A percentile compares a stretch with the other conserved stretches of the same genome.
phyloP scores from a whole-genome alignment of 2,888 invertebrate species.

The Xylophagus ater region DNA sequence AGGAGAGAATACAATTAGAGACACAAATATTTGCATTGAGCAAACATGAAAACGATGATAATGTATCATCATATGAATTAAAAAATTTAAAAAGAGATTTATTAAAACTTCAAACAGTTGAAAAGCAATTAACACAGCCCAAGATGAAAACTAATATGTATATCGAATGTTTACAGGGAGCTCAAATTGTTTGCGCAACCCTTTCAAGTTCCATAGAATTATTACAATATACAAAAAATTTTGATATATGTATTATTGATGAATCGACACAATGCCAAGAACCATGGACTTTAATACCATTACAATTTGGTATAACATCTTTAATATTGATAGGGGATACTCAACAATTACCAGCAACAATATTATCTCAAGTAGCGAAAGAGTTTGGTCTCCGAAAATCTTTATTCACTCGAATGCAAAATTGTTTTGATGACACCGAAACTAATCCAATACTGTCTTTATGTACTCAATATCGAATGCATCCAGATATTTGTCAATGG shows the following conservation, averaged over 20 bases:
- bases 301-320: constrained; percentile 60
- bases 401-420: constrained; percentile 62
- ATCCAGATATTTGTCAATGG: constrained; percentile 64
- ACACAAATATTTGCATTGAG: background rate
- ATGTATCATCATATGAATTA: constrained; percentile 3
- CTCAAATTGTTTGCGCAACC: constrained; percentile 61
- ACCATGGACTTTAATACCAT: constrained; percentile 68
- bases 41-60: background rate
- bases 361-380: constrained; percentile 63
- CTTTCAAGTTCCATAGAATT: constrained; percentile 46
- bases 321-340: constrained; percentile 80
- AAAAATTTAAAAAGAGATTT: constrained; percentile 10
- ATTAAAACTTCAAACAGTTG: background rate
- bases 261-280: constrained; percentile 84
- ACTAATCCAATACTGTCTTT: constrained; percentile 45
- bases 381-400: constrained; percentile 60
- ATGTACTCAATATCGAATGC: constrained; percentile 75
- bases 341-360: constrained; percentile 71
- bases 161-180: constrained; percentile 46
- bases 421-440: constrained; percentile 40
- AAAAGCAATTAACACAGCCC: no score
- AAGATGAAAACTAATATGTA: no score
- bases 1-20: constrained; percentile 8
- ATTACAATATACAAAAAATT: constrained; percentile 25
- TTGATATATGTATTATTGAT: constrained; percentile 66